Evolutionary conservation across 1,140 invertebrate genomes (phyloP).

Genomic region (Drosophila busckii): DNA sequence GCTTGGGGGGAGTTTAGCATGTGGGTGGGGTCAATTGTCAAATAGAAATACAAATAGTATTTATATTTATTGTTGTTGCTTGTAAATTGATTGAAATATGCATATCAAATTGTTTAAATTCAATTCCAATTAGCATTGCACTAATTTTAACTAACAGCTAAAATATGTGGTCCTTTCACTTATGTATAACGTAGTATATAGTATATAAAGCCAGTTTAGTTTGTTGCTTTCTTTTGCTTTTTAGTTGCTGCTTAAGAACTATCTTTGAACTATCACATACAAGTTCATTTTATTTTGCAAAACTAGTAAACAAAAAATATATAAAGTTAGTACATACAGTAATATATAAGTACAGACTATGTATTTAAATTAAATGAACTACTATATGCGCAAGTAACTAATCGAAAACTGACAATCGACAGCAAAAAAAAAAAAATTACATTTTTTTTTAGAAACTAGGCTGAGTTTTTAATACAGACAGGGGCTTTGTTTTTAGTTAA

Average conservation of each 20-base stretch:
- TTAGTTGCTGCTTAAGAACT: conserved; percentile 42
- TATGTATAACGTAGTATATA: background rate
- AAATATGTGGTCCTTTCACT: background rate
- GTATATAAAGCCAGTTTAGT: conserved; percentile 41
- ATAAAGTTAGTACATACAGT: conserved; percentile 6
- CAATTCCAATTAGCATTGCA: conserved; percentile 16
- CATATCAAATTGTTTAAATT: conserved; percentile 10
- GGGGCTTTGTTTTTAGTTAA: no score
- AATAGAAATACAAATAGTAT: no score
- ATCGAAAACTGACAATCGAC: no score
- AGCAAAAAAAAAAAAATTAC: no score
- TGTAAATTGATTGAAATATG: conserved; percentile 7
- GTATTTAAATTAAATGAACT: no score
- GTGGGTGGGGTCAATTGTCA: no score
- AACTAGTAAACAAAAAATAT: conserved; percentile 29
- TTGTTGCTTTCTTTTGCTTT: conserved; percentile 3
- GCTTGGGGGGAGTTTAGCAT: no score
- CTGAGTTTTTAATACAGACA: no score
- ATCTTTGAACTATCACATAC: conserved; percentile 78
- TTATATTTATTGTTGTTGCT: no score
- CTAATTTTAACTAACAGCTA: background rate
- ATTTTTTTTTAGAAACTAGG: no score
- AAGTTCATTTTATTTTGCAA: conserved; percentile 69
- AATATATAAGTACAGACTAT: background rate
- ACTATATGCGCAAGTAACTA: no score